Conservation (phyloP, 2,797 vertebrate genomes). For the Sebastes nivosus region DNA sequence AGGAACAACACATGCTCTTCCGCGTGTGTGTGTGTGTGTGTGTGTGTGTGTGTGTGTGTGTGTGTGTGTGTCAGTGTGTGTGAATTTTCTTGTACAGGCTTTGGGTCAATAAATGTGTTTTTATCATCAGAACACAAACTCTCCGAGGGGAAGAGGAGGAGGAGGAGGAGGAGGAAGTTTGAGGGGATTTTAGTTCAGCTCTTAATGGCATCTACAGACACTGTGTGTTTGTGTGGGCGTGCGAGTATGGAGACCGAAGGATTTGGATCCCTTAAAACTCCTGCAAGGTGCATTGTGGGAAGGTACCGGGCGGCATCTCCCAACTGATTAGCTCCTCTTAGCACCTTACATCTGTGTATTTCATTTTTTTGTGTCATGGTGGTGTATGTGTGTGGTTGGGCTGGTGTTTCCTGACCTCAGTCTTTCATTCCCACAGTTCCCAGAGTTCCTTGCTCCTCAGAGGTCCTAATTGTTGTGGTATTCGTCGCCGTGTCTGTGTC, state of each 20-base stretch:
- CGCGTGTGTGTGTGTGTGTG: neutral
- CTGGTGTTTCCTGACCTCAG: constrained; percentile 28
- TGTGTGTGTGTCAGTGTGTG: constrained; percentile 8
- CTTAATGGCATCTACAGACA: constrained; percentile 71
- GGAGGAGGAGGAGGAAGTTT: constrained; percentile 52
- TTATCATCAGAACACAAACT: constrained; percentile 59
- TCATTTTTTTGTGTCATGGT: neutral
- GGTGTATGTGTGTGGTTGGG: neutral
- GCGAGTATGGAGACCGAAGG: neutral
- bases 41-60: constrained; percentile 21
- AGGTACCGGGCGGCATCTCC: neutral
- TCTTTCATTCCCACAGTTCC: constrained; percentile 45
- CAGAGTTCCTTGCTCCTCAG: constrained; percentile 18
- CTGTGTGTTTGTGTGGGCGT: neutral
- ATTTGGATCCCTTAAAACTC: neutral
- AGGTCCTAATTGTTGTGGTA: neutral
- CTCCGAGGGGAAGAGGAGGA: constrained; percentile 55
- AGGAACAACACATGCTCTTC: constrained; percentile 28
- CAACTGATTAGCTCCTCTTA: constrained; percentile 14
- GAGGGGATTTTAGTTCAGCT: constrained; percentile 47
- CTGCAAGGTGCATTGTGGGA: constrained; percentile 53
- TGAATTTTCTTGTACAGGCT: constrained; percentile 15
- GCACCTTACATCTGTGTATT: constrained; percentile 15
- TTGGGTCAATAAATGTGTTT: constrained; percentile 67
- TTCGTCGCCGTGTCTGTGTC: neutral